A percentile compares a stretch with the other conserved stretches of the same genome.
These are phyloP conservation scores for Drosophila arawakana DNA, from an alignment of 1,140 invertebrate genomes.

Conservation along the genomic window DNA sequence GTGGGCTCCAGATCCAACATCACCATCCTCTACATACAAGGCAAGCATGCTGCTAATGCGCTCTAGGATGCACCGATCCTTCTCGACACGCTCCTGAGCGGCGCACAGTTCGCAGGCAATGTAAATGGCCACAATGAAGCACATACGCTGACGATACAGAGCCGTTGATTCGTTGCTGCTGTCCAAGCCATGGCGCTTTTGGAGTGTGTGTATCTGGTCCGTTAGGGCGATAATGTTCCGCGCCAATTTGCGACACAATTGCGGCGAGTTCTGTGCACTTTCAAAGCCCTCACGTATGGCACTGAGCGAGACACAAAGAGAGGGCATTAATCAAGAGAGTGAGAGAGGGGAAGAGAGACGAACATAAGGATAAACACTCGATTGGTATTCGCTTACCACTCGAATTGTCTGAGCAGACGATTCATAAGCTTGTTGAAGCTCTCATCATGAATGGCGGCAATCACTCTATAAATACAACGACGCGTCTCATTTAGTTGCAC, in stretches of 20 bases:
- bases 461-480: slow-evolving; percentile 61
- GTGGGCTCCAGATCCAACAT: slow-evolving; percentile 27
- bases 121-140: slow-evolving; percentile 66
- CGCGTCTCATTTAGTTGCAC: slow-evolving; percentile 56
- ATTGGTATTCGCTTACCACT: slow-evolving; percentile 44
- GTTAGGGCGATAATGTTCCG: slow-evolving; percentile 49
- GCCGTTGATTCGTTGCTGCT: slow-evolving; percentile 6
- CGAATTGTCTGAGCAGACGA: slow-evolving; percentile 58
- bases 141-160: slow-evolving; percentile 59
- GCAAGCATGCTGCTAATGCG: slow-evolving; percentile 57
- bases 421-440: slow-evolving; percentile 60
- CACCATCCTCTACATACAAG: slow-evolving; percentile 49
- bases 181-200: slow-evolving; percentile 16
- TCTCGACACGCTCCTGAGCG: slow-evolving; percentile 50
- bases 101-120: slow-evolving; percentile 71
- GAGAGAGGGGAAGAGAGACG: neutral
- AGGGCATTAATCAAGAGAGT: neutral
- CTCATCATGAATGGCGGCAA: slow-evolving; percentile 62
- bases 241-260: slow-evolving; percentile 53
- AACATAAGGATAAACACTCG: neutral
- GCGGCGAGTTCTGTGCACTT: slow-evolving; percentile 47
- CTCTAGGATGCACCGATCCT: slow-evolving; percentile 56
- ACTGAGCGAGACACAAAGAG: slow-evolving; percentile 13
- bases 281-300: slow-evolving; percentile 68
- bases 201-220: slow-evolving; percentile 50